Evolutionary conservation across 2,888 invertebrate genomes (phyloP).

Genomic region (Ochropacha duplaris): DNA sequence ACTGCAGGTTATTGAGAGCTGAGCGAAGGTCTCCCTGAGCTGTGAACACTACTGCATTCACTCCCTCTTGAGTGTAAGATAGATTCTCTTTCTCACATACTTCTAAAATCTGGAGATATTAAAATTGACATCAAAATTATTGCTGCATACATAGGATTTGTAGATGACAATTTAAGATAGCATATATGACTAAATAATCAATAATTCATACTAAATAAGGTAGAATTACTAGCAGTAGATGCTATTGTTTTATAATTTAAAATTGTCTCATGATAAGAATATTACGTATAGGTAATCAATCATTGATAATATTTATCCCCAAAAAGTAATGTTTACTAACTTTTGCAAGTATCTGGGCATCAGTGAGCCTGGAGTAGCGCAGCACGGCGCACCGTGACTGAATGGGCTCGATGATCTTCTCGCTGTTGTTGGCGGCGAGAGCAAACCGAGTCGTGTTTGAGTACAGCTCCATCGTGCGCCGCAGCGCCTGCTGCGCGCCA

Average conservation of each 20-base stretch:
- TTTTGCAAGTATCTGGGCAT: conserved; percentile 94
- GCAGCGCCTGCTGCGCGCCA: conserved; percentile 98
- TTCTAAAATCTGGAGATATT: conserved; percentile 56
- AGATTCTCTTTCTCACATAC: conserved; percentile 79
- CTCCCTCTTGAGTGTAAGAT: conserved; percentile 94
- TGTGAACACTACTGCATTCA: conserved; percentile 98
- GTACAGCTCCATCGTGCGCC: conserved; percentile 99
- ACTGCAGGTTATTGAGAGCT: conserved; percentile 97
- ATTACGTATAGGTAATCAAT: too few species aligned
- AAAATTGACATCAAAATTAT: neutral
- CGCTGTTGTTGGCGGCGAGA: conserved; percentile 98
- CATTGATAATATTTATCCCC: too few species aligned
- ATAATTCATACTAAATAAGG: too few species aligned
- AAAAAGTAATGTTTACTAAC: conserved; percentile 55
- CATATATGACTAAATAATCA: too few species aligned
- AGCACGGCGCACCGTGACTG: conserved; percentile 99
- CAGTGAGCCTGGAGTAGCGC: conserved; percentile 94
- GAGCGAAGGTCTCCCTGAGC: conserved; percentile 99
- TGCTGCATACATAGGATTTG: too few species aligned
- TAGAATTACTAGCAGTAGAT: too few species aligned
- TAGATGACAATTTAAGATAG: too few species aligned
- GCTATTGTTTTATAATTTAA: too few species aligned
- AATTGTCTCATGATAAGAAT: too few species aligned
- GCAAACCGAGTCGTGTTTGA: conserved; percentile 98
- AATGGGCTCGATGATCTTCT: conserved; percentile 99